These are phyloP conservation scores for Talpa occidentalis DNA, from an alignment of 2,113 vertebrate genomes.

Conservation along the genomic window DNA sequence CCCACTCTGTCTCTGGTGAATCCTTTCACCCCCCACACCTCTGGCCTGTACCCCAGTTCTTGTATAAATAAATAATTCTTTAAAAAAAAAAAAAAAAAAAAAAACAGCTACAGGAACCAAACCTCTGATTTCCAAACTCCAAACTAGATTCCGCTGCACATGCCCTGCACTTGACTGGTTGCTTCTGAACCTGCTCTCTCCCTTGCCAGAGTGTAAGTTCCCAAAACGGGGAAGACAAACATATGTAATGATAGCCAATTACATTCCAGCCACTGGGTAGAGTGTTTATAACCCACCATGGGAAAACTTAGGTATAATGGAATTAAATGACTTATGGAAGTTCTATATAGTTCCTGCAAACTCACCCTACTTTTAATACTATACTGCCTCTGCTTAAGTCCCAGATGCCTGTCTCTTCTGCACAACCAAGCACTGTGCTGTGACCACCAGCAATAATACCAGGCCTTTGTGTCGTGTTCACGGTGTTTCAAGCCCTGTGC, in stretches of 20 bases:
- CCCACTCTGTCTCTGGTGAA: too few species aligned
- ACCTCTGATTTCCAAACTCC: background rate
- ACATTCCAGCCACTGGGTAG: background rate
- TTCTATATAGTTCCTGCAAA: background rate
- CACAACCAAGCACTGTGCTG: background rate
- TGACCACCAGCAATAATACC: background rate
- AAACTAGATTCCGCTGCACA: background rate
- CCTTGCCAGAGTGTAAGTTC: background rate
- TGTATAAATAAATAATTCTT: too few species aligned
- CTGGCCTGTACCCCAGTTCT: too few species aligned
- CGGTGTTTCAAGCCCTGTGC: background rate
- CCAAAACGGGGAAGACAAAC: background rate
- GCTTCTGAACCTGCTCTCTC: background rate
- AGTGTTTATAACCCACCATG: background rate
- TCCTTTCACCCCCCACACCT: too few species aligned
- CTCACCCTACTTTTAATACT: background rate
- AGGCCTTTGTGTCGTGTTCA: background rate
- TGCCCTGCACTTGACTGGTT: background rate
- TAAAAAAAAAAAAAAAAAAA: too few species aligned
- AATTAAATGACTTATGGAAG: background rate
- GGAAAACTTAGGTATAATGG: background rate
- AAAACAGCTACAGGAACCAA: background rate
- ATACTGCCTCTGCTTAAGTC: background rate
- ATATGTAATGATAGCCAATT: background rate
- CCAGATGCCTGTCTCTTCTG: background rate